Evolutionary conservation across 2,888 invertebrate genomes (phyloP), one percentile per base, ranked within the genome.

Genomic region (Chrysolina americana): DNA sequence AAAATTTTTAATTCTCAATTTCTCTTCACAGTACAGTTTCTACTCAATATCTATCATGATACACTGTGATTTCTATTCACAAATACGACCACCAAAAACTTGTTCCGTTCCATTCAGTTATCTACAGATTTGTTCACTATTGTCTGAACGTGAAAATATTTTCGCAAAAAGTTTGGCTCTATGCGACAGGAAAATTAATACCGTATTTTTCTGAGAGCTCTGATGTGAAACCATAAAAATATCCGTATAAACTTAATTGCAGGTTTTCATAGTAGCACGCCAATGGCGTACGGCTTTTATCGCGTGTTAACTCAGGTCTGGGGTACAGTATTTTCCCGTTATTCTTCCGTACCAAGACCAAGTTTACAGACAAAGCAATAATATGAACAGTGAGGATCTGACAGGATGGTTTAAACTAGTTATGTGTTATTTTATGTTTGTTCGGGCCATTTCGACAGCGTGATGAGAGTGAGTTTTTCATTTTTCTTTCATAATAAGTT

Each of bases 371-470:
- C 56, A 10, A 23, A 56, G 59, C 15, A n/a, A 9, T 59, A 36
- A 59, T n/a, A 36, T 36, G 11, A 59, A 59, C 23, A 36, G 15
- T 8, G 15, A 53, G 17, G 15, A 1, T 59, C 15, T 56, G 21
- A 5, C 56, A 3, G 13, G 10, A 56, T 13, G 17, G 0, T 56
- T 59, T 13, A 10, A 59, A n/a, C n/a, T 59, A 9, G 28, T 36
- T 28, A 59, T 36, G 36, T 15, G 28, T 28, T 28, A n/a, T 36
- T 36, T 59, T n/a, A 59, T 59, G n/a, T 21, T 80, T 71, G 71
- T 65, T 56, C 19, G 66, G 59, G 13, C 9, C 41, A n/a, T 36
- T 41, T 13, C 17, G 17, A 19, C 8, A 21, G 19, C 53, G 53
- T 44, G 44, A 66, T 23, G 44, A 41, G 17, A 17, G 41, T 73